Evolutionary conservation across 2,113 vertebrate species (phyloP).

Genomic region (Cynopterus brachyotis): DNA sequence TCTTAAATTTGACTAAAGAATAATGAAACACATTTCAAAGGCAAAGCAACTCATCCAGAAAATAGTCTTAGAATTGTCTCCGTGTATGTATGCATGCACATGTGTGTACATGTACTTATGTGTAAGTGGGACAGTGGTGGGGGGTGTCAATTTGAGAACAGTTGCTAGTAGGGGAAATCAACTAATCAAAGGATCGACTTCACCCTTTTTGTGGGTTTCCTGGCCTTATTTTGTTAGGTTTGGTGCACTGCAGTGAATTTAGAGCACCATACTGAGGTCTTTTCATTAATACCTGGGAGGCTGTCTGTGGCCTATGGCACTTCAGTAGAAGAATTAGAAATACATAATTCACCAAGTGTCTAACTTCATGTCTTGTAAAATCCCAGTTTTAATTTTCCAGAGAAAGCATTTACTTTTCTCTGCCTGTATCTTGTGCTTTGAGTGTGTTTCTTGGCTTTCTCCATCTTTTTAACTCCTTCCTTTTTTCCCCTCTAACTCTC

Average conservation of each 20-base stretch:
- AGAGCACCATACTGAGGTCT: slow-evolving; percentile 63
- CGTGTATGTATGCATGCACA: not conserved
- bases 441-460: not conserved
- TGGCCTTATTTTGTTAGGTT: slow-evolving; percentile 66
- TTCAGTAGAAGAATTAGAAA: slow-evolving; percentile 73
- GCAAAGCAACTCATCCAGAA: not conserved
- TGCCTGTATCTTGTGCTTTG: slow-evolving; percentile 47
- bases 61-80: not conserved
- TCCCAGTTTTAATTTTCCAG: slow-evolving; percentile 64
- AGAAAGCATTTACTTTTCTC: slow-evolving; percentile 25
- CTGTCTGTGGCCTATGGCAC: slow-evolving; percentile 43
- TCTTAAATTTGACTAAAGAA: not conserved
- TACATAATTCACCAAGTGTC: slow-evolving; percentile 55
- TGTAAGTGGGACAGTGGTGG: not conserved
- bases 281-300: slow-evolving; percentile 79
- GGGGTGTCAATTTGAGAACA: not conserved
- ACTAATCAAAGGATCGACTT: slow-evolving; percentile 18
- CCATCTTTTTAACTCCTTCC: not conserved
- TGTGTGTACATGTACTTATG: too few species aligned
- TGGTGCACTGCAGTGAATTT: slow-evolving; percentile 70
- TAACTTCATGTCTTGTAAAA: slow-evolving; percentile 66
- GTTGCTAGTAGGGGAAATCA: slow-evolving; percentile 13
- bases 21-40: not conserved
- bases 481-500: slow-evolving; percentile 53
- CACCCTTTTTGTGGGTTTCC: not conserved